These are phyloP conservation scores for Dorcus hopei DNA, from an alignment of 2,888 invertebrate genomes.

Conservation along the genomic window DNA sequence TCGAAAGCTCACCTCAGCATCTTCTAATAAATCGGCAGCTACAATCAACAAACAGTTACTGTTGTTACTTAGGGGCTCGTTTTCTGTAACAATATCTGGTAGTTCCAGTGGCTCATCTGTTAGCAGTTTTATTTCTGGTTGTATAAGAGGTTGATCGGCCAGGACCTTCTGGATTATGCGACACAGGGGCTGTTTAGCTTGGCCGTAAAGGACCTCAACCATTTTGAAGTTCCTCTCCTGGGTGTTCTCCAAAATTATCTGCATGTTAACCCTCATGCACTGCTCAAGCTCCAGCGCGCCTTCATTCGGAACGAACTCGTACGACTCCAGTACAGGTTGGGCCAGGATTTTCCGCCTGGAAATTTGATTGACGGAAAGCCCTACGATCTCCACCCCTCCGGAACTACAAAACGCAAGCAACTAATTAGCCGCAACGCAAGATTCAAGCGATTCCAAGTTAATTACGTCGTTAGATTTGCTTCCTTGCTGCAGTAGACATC, in stretches of 20 bases:
- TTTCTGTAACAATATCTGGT: slow-evolving; percentile 56
- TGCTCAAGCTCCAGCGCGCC: slow-evolving; percentile 27
- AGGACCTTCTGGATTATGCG: slow-evolving; percentile 58
- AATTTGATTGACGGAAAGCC: slow-evolving; percentile 73
- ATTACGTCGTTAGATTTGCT: background rate
- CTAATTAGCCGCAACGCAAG: slow-evolving; percentile 35
- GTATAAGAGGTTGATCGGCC: slow-evolving; percentile 66
- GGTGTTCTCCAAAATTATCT: slow-evolving; percentile 71
- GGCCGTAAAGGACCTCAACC: slow-evolving; percentile 45
- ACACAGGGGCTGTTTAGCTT: slow-evolving; percentile 45
- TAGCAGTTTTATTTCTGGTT: slow-evolving; percentile 62
- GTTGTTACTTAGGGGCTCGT: slow-evolving; percentile 54
- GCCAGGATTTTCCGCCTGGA: slow-evolving; percentile 65
- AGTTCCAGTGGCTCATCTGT: slow-evolving; percentile 54
- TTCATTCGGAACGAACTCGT: slow-evolving; percentile 66
- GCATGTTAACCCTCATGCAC: slow-evolving; percentile 61
- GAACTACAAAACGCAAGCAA: slow-evolving; percentile 31
- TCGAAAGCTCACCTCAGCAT: background rate
- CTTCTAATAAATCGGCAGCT: slow-evolving; percentile 16
- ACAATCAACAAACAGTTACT: slow-evolving; percentile 33
- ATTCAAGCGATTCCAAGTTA: too few species aligned
- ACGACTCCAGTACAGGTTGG: slow-evolving; percentile 73
- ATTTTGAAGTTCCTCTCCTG: slow-evolving; percentile 60
- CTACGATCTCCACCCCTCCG: slow-evolving; percentile 63
- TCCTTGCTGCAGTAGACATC: slow-evolving; percentile 16